Conservation (phyloP, 2,113 vertebrate species). For the Gymnocephalus cernua region DNA sequence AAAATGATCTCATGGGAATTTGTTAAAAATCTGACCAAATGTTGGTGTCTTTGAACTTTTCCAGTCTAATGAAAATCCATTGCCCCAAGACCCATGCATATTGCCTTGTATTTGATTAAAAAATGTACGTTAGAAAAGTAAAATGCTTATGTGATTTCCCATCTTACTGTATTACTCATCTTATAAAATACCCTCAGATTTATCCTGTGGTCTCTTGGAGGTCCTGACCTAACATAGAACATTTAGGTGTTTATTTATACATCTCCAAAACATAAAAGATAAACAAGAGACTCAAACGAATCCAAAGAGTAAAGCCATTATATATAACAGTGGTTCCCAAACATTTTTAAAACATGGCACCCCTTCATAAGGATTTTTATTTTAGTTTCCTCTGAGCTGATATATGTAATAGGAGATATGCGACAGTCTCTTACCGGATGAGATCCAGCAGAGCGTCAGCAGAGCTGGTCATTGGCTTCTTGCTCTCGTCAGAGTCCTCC, state of each 20-base stretch:
- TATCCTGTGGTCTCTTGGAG: neutral
- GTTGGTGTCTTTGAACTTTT: neutral
- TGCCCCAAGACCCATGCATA: neutral
- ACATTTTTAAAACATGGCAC: neutral
- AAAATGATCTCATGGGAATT: neutral
- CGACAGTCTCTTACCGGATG: slow-evolving; percentile 87
- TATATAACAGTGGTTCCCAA: neutral
- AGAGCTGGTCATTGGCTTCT: slow-evolving; percentile 96
- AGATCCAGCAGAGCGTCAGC: slow-evolving; percentile 96
- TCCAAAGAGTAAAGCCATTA: neutral
- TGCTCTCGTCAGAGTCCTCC: slow-evolving; percentile 89
- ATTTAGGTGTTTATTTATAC: neutral
- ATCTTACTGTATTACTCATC: neutral
- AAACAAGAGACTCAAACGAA: neutral
- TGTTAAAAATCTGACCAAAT: no score
- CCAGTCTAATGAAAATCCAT: neutral
- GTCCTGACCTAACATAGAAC: neutral
- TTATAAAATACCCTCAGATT: neutral
- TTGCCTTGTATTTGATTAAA: neutral
- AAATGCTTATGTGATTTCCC: neutral
- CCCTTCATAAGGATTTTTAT: neutral
- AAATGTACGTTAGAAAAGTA: neutral
- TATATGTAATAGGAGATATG: neutral
- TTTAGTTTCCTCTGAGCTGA: neutral
- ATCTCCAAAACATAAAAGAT: neutral